Conservation (phyloP, 2,797 vertebrate genomes). For the Pseudocheirus occidentalis region DNA sequence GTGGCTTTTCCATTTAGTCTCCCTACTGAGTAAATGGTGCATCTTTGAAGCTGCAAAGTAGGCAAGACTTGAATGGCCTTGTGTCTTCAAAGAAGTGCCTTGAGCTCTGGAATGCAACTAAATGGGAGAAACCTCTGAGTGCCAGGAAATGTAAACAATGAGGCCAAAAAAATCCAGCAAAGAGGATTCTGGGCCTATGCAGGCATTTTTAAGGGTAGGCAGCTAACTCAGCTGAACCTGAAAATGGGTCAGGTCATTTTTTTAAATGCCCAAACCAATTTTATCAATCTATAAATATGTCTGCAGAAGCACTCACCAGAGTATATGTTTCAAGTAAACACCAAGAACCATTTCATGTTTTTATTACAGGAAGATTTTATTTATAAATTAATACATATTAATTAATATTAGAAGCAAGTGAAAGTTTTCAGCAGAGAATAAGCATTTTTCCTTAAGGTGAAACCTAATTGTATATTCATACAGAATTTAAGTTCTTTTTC, state of each 20-base stretch:
- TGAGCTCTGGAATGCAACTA: slow-evolving; percentile 71
- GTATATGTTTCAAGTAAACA: background rate
- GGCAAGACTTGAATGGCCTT: slow-evolving; percentile 66
- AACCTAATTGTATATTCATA: background rate
- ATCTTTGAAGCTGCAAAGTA: slow-evolving; percentile 60
- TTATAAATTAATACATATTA: slow-evolving; percentile 38
- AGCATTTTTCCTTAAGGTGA: background rate
- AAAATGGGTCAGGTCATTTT: slow-evolving; percentile 28
- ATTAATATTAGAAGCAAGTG: slow-evolving; percentile 41
- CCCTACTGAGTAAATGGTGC: slow-evolving; percentile 56
- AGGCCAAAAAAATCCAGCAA: slow-evolving; percentile 34
- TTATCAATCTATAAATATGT: slow-evolving; percentile 42
- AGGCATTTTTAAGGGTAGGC: slow-evolving; percentile 46
- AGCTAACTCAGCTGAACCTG: slow-evolving; percentile 12
- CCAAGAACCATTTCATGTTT: slow-evolving; percentile 27
- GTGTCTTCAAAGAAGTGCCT: slow-evolving; percentile 72
- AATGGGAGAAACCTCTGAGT: slow-evolving; percentile 61
- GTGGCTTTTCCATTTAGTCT: slow-evolving; percentile 65
- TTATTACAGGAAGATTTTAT: slow-evolving; percentile 40
- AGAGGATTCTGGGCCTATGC: slow-evolving; percentile 35
- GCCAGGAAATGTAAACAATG: slow-evolving; percentile 66
- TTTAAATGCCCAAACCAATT: slow-evolving; percentile 41
- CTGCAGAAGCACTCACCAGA: slow-evolving; percentile 21
- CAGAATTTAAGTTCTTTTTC: background rate
- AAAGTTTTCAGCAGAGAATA: slow-evolving; percentile 20